Evolutionary conservation across 2,113 vertebrate genomes (phyloP), one percentile per base, ranked within the genome.

Genomic region (Fukomys damarensis): DNA sequence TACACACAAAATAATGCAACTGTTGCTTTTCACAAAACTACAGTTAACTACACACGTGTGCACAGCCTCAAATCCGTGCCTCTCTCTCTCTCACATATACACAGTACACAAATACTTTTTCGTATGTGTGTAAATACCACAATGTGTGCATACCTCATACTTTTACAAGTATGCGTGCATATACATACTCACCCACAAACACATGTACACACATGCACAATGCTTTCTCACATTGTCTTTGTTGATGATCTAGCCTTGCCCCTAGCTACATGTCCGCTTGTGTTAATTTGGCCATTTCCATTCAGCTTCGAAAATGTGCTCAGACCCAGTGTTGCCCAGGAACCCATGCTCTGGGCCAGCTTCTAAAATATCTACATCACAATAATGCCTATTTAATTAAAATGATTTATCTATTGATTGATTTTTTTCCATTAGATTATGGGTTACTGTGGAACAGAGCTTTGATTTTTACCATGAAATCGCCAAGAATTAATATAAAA

Each of bases 91-190:
- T n/a, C n/a, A 56, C 16, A 7, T 56, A 12, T 56, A 56, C 8
- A 68, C 35, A 68, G 17, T 7, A 28, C 49, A 38, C 11, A 35
- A 14, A 35, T 4, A 14, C 7, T 2, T 7, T 12, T 24, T 13
- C 0, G 68, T 28, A 30, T 9, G 14, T 5, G 0, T 14, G 5
- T 13, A 70, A 2, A 35, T 30, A 46, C 0, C 28, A 26, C 54
- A n/a, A 46, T 46, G 5, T 46, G 13, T 28, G 28, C 41, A 52
- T 5, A 46, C 58, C 20, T 35, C 11, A 3, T 2, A 20, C 9
- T 14, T 19, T 79, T 41, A 22, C 9, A 52, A 7, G 32, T 16
- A 38, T 38, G 14, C 11, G 28, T 9, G 30, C 61, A 63, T 54
- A 7, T 10, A 11, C 5, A 16, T 81, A 30, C 24, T 54, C 5